A percentile compares a stretch with the other conserved stretches of the same genome.
Evolutionary conservation across 1,140 invertebrate species (phyloP).

Genomic region (Zaprionus vittiger): DNA sequence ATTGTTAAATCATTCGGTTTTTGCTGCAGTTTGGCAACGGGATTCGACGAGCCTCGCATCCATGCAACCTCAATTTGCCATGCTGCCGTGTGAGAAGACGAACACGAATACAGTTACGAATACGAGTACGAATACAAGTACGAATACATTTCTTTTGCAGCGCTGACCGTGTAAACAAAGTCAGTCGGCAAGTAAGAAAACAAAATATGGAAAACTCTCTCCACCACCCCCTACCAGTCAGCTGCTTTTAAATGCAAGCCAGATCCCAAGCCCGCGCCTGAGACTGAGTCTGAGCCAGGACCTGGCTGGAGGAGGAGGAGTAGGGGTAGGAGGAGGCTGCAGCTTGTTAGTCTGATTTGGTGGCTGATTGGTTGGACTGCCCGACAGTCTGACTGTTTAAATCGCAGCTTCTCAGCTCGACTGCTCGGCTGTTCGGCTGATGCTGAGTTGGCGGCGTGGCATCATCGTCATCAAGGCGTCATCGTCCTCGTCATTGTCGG

Average conservation of each 20-base stretch:
- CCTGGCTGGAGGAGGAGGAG: not conserved
- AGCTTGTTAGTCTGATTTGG: slow-evolving; percentile 80
- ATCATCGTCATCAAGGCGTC: slow-evolving; percentile 50
- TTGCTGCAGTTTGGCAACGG: slow-evolving; percentile 78
- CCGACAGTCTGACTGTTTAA: slow-evolving; percentile 37
- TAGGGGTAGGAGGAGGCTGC: not conserved
- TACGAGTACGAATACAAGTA: not conserved
- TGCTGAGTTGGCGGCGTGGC: slow-evolving; percentile 1
- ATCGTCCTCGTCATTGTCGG: slow-evolving; percentile 57
- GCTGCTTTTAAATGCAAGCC: slow-evolving; percentile 76
- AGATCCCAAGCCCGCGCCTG: slow-evolving; percentile 25
- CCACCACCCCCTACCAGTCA: slow-evolving; percentile 26
- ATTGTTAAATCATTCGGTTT: slow-evolving; percentile 83
- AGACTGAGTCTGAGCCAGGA: not conserved
- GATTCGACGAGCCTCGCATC: slow-evolving; percentile 55
- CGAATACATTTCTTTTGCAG: slow-evolving; percentile 23
- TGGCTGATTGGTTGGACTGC: slow-evolving; percentile 70
- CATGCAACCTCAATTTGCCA: slow-evolving; percentile 74
- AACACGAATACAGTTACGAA: not conserved
- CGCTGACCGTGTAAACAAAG: slow-evolving; percentile 75
- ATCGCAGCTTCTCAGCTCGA: slow-evolving; percentile 48
- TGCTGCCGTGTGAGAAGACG: not conserved
- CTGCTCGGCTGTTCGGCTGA: not conserved
- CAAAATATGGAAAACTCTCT: slow-evolving; percentile 65
- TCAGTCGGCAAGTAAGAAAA: slow-evolving; percentile 72